Base-by-base conservation (phyloP, 2,797 vertebrate species). In the Harpagifer antarcticus region DNA sequence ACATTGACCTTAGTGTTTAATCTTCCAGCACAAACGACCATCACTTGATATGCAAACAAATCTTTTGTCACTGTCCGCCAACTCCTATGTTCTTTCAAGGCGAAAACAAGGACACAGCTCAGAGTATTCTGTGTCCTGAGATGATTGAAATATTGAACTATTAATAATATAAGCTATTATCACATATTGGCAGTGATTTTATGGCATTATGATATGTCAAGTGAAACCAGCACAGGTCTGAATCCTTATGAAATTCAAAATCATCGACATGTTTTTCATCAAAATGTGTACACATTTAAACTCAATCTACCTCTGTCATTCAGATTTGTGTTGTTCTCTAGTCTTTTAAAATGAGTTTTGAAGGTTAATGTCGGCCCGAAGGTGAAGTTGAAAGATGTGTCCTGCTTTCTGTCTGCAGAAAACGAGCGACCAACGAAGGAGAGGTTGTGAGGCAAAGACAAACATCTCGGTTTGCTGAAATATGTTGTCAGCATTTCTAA, bases 1-100 rank as follows among this genome's bases (percentile, higher is more conserved):
- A 90, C 92, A 86, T 90, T 90, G 90, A 89, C 81, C 88, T 86
- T 83, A 82, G 84, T 82, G 90, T 93, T 89, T 93, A 82, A 91
- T 93, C 91, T 92, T 82, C 75, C 84, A 89, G 83, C 80, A 89
- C 90, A 91, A 91, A 91, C 58, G 59, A 70, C 86, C 66, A 63
- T 90, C 82, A 84, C 86, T 87, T 72, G 60, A 85, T 80, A 56
- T 68, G 68, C 90, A 91, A 90, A 92, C 89, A 91, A 82, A 82
- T 87, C 81, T 89, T 91, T 88, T 71, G 82, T 92, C 83, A 73
- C 74, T 64, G 86, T 84, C 75, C 13, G 72, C 48, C 87, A 63
- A 86, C 83, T 87, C 83, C 72, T 81, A 82, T 66, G 66, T 76
- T 81, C 57, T 58, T 68, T 59, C 83, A 73, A 55, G 62, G 52